Evolutionary conservation across 2,888 invertebrate species (phyloP), one percentile per base, ranked within the genome.

Genomic region (Nasonia oneida): DNA sequence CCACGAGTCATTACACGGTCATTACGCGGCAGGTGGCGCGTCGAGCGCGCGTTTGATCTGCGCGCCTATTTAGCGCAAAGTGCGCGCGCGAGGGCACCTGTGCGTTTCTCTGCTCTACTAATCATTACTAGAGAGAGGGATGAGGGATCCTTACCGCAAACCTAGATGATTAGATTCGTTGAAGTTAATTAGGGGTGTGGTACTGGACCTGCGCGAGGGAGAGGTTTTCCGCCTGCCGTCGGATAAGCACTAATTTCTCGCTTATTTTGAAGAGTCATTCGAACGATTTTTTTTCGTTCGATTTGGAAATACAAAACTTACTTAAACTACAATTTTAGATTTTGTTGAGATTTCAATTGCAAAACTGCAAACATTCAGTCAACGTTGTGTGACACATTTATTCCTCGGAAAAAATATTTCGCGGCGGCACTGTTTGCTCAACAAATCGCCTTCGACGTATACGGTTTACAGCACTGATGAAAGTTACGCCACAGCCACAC

Each of bases 1-100:
- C 64, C 79, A 29, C 79, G 70, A 80, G 70, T 80, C 79, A 80
- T 80, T 80, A 80, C 70, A 18, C 79, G 67, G 33, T 33, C 79
- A 70, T 80, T 80, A 78, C 39, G 18, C 67, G 75, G 23, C 75
- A 75, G 75, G 75, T 75, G 75, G 75, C 50, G 50, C 47, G 29
- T 67, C 67, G 67, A 67, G 67, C 67, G 71, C 6, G 3, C 71
- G 18, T 71, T 71, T 37, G 37, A 37, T 37, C 39, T 18, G 33
- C 50, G 50, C 47, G 75, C 42, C 42, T 75, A 73, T 73, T 42
- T 73, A 73, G 42, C 33, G 39, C 73, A 23, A 42, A 42, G 39
- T 42, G 39, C 71, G 29, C 3, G 15, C 39, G 15, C 37, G 73
- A 23, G 33, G 15, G 33, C 67, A 67, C 67, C 67, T 67, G 67